A percentile compares a stretch with the other conserved stretches of the same genome.
Conservation (phyloP, 2,797 vertebrate species). For the Linurgus olivaceus region DNA sequence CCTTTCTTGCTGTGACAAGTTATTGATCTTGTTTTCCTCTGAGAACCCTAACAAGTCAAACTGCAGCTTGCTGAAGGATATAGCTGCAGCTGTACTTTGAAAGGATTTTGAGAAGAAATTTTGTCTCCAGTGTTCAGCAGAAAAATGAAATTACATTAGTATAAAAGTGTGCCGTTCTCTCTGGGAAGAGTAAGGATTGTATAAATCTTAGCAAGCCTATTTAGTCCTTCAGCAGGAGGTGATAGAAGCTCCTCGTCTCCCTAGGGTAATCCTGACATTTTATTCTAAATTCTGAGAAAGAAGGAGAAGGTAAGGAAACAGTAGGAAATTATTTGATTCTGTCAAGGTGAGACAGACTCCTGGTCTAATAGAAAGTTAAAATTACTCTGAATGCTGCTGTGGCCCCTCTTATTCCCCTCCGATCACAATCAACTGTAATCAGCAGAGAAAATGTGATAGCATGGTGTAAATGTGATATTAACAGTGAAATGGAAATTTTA, state of each 20-base stretch:
- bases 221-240: not conserved
- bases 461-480: not conserved
- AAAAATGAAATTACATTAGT: not conserved
- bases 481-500: not conserved
- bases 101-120: conserved; percentile 20
- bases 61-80: conserved; percentile 48
- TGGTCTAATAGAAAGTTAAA: not conserved
- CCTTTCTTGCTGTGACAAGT: conserved; percentile 67
- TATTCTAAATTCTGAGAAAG: not conserved
- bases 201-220: not conserved
- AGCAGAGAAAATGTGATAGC: not conserved
- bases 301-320: not conserved
- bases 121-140: not conserved
- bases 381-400: not conserved
- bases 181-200: not conserved
- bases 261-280: not conserved
- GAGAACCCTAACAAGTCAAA: conserved; percentile 63
- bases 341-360: not conserved
- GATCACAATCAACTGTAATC: not conserved
- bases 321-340: not conserved
- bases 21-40: conserved; percentile 74
- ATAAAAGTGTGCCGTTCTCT: not conserved
- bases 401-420: not conserved
- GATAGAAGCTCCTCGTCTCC: not conserved
- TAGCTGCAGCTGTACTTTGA: not conserved